Evolutionary conservation across 92 coral and sea anemone genomes (phyloP), one percentile per base, ranked within the genome.

Genomic region (Porites evermanni): DNA sequence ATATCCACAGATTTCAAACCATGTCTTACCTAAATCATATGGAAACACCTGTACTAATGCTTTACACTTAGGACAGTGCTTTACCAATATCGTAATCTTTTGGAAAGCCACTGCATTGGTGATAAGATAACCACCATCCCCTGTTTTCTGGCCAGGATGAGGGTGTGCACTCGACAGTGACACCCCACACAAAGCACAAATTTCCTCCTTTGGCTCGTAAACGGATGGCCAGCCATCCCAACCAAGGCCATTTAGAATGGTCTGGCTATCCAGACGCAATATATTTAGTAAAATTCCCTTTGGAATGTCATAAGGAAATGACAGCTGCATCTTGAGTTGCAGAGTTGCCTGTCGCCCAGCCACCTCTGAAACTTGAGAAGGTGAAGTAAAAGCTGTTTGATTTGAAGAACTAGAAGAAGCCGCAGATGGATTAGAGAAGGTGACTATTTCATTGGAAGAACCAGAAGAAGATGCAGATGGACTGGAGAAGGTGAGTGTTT

Each of bases 121-220:
- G n/a, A 16, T 67, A 8, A 67, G 0, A 19, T 13, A 67, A 17
- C 71, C 71, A 67, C 71, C 10, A 67, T 67, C 71, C 19, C 71
- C 71, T 11, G n/a, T 67, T 23, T 67, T 67, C 71, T 67, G 71
- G 71, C 71, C 71, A 67, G 71, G 71, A 7, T 67, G 71, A 67
- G 71, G 71, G 7, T 8, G 71, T 67, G 71, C 71, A 67, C 23
- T 17, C 11, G 38, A 67, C 71, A 13, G 32, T 4, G 0, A 67
- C 10, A 10, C 71, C 0, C 71, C 71, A 17, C 71, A 67, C 32
- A 12, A 67, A 17, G 14, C 10, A 16, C 71, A 67, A 11, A 67
- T 67, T 10, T 10, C 71, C 19, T 67, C 32, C 71, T 67, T 17
- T 67, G 71, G 71, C 19, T 11, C 19, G n/a, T 18, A 67, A 11